Percentiles rank a stretch among this genome's conserved stretches.
These are phyloP conservation scores for Erythrolamprus reginae DNA, from an alignment of 2,113 vertebrate species.

Conservation along the genomic window DNA sequence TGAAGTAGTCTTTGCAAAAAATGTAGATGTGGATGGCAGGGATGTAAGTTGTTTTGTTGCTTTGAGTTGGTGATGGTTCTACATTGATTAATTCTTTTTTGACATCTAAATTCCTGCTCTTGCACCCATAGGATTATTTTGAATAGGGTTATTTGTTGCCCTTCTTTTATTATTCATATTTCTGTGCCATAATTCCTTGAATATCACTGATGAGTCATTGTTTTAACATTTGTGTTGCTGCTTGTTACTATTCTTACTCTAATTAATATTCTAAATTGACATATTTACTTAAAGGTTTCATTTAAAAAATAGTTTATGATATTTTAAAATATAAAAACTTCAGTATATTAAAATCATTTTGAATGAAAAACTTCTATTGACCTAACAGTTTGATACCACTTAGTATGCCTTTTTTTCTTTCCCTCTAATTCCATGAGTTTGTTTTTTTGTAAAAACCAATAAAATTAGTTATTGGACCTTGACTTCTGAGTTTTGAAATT, in stretches of 20 bases:
- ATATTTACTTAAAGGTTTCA: not conserved
- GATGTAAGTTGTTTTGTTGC: not conserved
- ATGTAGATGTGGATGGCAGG: not conserved
- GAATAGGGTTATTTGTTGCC: not conserved
- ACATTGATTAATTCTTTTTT: no score
- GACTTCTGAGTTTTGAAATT: not conserved
- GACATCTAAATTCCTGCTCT: not conserved
- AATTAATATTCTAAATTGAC: not conserved
- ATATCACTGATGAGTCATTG: not conserved
- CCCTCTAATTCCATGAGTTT: not conserved
- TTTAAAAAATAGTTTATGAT: not conserved
- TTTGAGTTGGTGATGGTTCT: not conserved
- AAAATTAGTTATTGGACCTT: not conserved
- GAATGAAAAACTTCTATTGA: not conserved
- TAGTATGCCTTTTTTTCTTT: not conserved
- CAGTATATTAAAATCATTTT: not conserved
- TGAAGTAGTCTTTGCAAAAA: not conserved
- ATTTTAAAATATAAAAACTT: not conserved
- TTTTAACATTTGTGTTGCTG: not conserved
- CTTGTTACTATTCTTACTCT: not conserved
- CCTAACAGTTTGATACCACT: not conserved
- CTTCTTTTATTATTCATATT: not conserved
- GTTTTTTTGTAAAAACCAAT: conserved; percentile 4
- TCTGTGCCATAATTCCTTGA: not conserved
- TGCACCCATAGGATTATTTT: not conserved